Base-by-base conservation (phyloP, 1,140 invertebrate genomes). In the Aphidius gifuensis region DNA sequence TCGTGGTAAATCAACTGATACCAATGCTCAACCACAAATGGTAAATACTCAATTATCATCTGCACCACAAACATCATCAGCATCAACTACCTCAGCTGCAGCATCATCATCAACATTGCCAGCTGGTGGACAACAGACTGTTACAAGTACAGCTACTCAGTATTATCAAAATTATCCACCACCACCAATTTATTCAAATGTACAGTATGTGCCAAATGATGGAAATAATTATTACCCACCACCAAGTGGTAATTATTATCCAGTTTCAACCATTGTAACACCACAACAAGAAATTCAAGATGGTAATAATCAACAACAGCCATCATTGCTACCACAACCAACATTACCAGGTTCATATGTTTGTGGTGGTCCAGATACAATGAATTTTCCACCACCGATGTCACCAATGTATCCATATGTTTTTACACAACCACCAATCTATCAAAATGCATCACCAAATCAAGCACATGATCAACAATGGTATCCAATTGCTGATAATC, bases 371-470 rank as follows among this genome's bases (percentile, higher is more conserved):
- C 38, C n/a, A 6, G 53, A 55, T 32, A 32, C 23, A 32, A 32
- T 32, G 6, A 55, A 58, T 47, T 58, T 23, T 38, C 56, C 43
- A 5, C 32, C 46, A 38, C 44, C 56, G 7, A 47, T 58, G 5
- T 47, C 56, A 32, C 56, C 56, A 11, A 58, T 58, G 43, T 58
- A 55, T 55, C 38, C 53, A n/a, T 55, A 43, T 16, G 53, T 55
- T 43, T 55, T 16, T 55, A 40, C 53, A n/a, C 53, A 38, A 40
- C 53, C 53, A 9, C 39, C 38, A n/a, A 4, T 55, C 0, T 55
- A 55, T 21, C 6, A 38, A 9, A 40, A 40, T 16, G 39, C 21
- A 16, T 16, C 9, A 16, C 40, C 53, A 38, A 38, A 23, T 42
- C n/a, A 39, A 6, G 39, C 6, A 42, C 53, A 55, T 9, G 53